These are phyloP conservation scores for Geotrypetes seraphini DNA, from an alignment of 2,797 vertebrate genomes.

Conservation along the genomic window DNA sequence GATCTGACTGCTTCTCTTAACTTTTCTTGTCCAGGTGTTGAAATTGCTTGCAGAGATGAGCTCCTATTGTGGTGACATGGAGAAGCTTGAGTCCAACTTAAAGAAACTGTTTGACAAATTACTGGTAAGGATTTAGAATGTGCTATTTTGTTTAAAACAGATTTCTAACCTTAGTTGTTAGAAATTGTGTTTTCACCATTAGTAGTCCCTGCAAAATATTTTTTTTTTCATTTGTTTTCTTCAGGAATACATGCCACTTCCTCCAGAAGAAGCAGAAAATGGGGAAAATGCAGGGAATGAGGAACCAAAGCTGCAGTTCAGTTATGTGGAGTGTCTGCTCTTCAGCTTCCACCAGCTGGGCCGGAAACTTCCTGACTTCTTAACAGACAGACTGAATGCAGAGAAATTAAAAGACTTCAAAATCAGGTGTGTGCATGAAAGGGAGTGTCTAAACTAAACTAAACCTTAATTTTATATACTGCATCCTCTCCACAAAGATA, in stretches of 20 bases:
- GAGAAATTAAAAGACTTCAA: constrained; percentile 96
- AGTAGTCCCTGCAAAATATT: too few relatives aligned
- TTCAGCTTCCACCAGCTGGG: constrained; percentile 93
- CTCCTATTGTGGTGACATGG: constrained; percentile 95
- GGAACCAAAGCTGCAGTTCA: constrained; percentile 94
- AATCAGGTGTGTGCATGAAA: constrained; percentile 67
- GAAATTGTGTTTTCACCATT: too few relatives aligned
- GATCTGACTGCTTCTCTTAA: not conserved
- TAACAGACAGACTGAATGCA: constrained; percentile 85
- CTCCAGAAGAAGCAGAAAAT: constrained; percentile 88
- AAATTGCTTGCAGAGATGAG: constrained; percentile 97
- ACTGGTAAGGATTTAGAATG: constrained; percentile 66
- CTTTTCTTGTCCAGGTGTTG: constrained; percentile 63
- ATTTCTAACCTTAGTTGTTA: too few relatives aligned
- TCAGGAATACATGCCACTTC: constrained; percentile 94
- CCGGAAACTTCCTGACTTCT: constrained; percentile 90
- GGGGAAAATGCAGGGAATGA: constrained; percentile 81
- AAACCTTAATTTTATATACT: too few relatives aligned
- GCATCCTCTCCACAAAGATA: too few relatives aligned
- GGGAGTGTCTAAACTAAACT: too few relatives aligned
- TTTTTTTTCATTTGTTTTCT: constrained; percentile 3
- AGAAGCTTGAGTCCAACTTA: constrained; percentile 92
- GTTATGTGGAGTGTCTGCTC: constrained; percentile 92
- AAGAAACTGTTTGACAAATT: constrained; percentile 91
- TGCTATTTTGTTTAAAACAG: not conserved